Evolutionary conservation across 2,113 vertebrate genomes (phyloP).

Genomic region (Podarcis muralis): DNA sequence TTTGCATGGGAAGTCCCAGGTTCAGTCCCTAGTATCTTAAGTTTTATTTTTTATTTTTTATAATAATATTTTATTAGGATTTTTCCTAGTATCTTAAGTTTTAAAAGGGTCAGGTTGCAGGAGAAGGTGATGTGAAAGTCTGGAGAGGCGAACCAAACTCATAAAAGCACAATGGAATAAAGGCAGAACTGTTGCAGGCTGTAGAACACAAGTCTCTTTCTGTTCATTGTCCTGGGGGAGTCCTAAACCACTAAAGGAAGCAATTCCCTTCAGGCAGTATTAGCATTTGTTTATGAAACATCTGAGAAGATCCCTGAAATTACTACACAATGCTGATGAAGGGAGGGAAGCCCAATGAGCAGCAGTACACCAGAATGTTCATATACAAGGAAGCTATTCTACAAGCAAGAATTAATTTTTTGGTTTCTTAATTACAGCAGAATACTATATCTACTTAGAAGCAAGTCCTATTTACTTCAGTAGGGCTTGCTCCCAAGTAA

Average conservation of each 20-base stretch:
- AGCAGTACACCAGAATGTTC: not conserved
- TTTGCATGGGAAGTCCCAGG: not conserved
- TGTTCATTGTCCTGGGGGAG: not conserved
- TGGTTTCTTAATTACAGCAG: not conserved
- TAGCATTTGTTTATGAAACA: not conserved
- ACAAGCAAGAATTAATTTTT: slow-evolving; percentile 45
- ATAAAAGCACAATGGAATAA: not conserved
- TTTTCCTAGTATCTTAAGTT: not conserved
- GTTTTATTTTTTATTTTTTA: too few relatives aligned
- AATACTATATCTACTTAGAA: not conserved
- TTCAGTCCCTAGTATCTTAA: not conserved
- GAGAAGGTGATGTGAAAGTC: not conserved
- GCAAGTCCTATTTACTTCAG: too few relatives aligned
- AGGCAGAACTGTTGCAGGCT: not conserved
- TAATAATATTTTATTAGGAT: too few relatives aligned
- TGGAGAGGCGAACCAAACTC: not conserved
- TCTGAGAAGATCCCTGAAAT: not conserved
- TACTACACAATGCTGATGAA: not conserved
- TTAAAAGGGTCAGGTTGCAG: not conserved
- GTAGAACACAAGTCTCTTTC: not conserved
- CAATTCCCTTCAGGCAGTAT: not conserved
- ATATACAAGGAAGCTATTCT: too few relatives aligned
- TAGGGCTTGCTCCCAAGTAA: too few relatives aligned
- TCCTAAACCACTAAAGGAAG: not conserved
- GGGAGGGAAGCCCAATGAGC: not conserved